phyloP scores from a whole-genome alignment of 2,797 vertebrate genomes.

The Dendrocincla fuliginosa region DNA sequence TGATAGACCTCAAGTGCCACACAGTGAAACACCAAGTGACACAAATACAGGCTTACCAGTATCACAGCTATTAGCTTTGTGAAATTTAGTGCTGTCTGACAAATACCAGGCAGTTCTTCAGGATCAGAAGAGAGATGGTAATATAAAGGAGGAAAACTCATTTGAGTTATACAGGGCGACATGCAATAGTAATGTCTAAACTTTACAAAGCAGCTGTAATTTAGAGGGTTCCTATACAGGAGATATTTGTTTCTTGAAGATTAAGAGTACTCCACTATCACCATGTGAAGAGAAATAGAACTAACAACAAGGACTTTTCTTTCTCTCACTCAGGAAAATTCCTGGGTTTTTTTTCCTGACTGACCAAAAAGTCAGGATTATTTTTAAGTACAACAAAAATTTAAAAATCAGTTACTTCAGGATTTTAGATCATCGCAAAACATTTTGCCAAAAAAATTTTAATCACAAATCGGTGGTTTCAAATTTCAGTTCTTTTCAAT shows the following conservation, averaged over 20 bases:
- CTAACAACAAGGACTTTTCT: not conserved
- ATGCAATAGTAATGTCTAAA: not conserved
- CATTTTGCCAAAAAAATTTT: not conserved
- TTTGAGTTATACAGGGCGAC: not conserved
- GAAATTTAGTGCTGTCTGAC: slow-evolving; percentile 12
- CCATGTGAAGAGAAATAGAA: not conserved
- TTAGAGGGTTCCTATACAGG: not conserved
- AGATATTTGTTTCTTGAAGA: not conserved
- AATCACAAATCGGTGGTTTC: not conserved
- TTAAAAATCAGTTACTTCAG: not conserved
- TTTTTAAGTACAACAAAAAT: not conserved
- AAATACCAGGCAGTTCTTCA: not conserved
- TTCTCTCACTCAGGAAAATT: not conserved
- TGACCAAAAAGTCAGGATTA: not conserved
- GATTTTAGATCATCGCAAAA: not conserved
- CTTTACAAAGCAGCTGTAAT: not conserved
- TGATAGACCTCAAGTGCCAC: not conserved
- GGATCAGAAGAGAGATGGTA: slow-evolving; percentile 14
- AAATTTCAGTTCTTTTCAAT: not conserved
- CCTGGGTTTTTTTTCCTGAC: not conserved
- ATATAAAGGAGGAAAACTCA: slow-evolving; percentile 6
- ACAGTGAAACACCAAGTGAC: not conserved
- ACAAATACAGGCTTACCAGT: not conserved
- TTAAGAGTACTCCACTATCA: not conserved
- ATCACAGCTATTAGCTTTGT: not conserved